A percentile compares a stretch with the other conserved stretches of the same genome.
Conservation (phyloP, 2,888 invertebrate species). For the Eretmocerus hayati region DNA sequence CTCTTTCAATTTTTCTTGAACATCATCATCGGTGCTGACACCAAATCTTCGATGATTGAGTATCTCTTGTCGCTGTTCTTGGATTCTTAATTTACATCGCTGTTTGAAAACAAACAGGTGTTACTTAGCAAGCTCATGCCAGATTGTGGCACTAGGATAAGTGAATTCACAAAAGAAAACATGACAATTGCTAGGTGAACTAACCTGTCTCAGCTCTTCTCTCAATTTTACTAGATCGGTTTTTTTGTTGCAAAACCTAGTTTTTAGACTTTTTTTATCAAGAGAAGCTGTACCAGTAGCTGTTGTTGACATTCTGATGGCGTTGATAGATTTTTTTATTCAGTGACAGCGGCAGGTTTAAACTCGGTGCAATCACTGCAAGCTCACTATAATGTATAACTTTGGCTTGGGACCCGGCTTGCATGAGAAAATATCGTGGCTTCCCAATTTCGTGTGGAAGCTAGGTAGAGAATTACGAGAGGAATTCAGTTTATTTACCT, state of each 20-base stretch:
- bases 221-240: slow-evolving; percentile 16
- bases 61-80: slow-evolving; percentile 13
- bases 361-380: background rate
- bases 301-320: background rate
- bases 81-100: slow-evolving; percentile 19
- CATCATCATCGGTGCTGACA: slow-evolving; percentile 8
- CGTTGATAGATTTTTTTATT: too few species aligned
- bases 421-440: too few species aligned
- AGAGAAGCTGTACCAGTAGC: slow-evolving; percentile 4
- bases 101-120: too few species aligned
- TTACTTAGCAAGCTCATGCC: background rate
- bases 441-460: too few species aligned
- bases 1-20: slow-evolving; percentile 13
- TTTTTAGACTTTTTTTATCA: slow-evolving; percentile 14
- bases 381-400: background rate
- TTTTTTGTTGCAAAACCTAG: slow-evolving; percentile 10
- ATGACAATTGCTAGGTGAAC: too few species aligned
- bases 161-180: too few species aligned
- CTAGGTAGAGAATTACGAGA: too few species aligned
- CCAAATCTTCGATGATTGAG: slow-evolving; percentile 18
- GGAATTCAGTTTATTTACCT: too few species aligned
- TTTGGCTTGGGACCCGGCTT: too few species aligned
- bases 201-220: slow-evolving; percentile 20
- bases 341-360: background rate
- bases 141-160: too few species aligned